These are phyloP conservation scores for Ennomos quercinarius DNA, from an alignment of 2,888 invertebrate genomes.

Conservation along the genomic window DNA sequence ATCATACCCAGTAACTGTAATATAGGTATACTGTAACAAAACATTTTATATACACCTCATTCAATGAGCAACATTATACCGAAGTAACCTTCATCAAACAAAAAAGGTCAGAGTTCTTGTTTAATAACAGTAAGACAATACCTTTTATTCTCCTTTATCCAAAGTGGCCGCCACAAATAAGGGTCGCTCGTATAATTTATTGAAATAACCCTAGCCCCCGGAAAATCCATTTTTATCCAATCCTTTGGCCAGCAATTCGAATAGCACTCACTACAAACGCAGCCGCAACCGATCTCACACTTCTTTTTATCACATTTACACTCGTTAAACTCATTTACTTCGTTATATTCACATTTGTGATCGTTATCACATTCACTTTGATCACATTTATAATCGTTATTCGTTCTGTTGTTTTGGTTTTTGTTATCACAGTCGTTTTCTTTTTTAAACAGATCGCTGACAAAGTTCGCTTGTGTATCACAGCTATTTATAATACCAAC, in stretches of 20 bases:
- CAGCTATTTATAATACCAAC: conserved; percentile 64
- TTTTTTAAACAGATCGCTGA: conserved; percentile 67
- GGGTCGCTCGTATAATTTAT: conserved; percentile 93
- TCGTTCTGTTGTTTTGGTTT: conserved; percentile 1
- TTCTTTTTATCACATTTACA: conserved; percentile 51
- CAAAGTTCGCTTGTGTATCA: conserved; percentile 72
- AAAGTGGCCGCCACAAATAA: conserved; percentile 90
- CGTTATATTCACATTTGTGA: conserved; percentile 36
- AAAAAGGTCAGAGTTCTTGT: no score
- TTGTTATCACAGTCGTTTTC: conserved; percentile 30
- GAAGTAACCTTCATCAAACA: no score
- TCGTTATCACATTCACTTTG: conserved; percentile 15
- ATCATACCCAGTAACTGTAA: no score
- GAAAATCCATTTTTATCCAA: conserved; percentile 93
- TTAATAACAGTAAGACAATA: conserved; percentile 45
- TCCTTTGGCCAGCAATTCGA: conserved; percentile 93
- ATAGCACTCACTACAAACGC: conserved; percentile 78
- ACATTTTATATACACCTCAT: no score
- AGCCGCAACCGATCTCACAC: conserved; percentile 72
- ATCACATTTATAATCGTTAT: conserved; percentile 13
- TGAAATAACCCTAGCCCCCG: conserved; percentile 91
- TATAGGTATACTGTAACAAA: no score
- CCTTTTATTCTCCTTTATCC: conserved; percentile 88
- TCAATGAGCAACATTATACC: no score
- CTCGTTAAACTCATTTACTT: conserved; percentile 38